phyloP scores from a whole-genome alignment of 2,888 invertebrate genomes.

The Heliconius ismenius region DNA sequence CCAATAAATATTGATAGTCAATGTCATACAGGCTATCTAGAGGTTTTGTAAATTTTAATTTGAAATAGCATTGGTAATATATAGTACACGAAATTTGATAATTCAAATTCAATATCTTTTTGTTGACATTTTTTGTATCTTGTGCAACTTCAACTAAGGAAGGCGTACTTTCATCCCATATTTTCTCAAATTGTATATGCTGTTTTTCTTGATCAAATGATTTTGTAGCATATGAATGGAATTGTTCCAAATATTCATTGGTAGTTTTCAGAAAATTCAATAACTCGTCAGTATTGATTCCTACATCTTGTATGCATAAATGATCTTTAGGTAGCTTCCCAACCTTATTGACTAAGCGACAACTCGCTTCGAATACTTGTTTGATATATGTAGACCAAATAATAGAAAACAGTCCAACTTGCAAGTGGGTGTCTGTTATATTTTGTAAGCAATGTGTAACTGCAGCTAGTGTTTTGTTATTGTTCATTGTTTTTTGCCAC shows the following conservation, averaged over 20 bases:
- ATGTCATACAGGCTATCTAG: slow-evolving; percentile 90
- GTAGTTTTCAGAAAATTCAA: slow-evolving; percentile 72
- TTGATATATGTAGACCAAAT: slow-evolving; percentile 95
- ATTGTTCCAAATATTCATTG: slow-evolving; percentile 75
- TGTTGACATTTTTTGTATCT: slow-evolving; percentile 88
- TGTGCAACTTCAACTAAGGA: slow-evolving; percentile 90
- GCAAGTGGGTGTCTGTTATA: slow-evolving; percentile 85
- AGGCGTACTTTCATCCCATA: slow-evolving; percentile 85
- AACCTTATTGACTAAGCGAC: slow-evolving; percentile 89
- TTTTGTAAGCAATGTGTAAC: slow-evolving; percentile 86
- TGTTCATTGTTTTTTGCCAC: slow-evolving; percentile 90
- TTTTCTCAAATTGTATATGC: slow-evolving; percentile 82
- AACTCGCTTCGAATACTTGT: slow-evolving; percentile 88
- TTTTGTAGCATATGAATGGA: slow-evolving; percentile 66
- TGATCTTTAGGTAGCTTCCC: slow-evolving; percentile 93
- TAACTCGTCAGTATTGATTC: slow-evolving; percentile 85
- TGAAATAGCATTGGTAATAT: slow-evolving; percentile 90
- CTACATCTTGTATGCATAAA: slow-evolving; percentile 89
- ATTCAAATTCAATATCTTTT: slow-evolving; percentile 89
- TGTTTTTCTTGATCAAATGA: slow-evolving; percentile 64
- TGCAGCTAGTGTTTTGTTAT: slow-evolving; percentile 85
- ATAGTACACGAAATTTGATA: slow-evolving; percentile 89
- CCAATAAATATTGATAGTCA: slow-evolving; percentile 83
- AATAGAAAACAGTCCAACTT: slow-evolving; percentile 90
- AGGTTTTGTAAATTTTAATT: slow-evolving; percentile 87